Conservation (phyloP, 2,113 vertebrate species). For the Acanthochromis polyacanthus region DNA sequence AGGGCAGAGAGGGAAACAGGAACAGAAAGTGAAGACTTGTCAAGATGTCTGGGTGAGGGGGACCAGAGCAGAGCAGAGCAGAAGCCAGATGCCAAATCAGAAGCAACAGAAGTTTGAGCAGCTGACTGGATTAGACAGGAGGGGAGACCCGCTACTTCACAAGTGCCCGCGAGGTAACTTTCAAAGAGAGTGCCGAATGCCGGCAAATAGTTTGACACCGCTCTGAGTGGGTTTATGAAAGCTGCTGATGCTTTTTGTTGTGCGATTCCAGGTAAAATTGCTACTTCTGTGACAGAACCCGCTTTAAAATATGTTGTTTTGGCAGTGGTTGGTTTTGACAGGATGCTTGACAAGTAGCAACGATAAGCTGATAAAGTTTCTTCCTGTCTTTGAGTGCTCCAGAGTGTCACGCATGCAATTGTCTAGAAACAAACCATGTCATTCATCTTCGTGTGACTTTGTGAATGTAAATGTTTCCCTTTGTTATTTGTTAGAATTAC, state of each 20-base stretch:
- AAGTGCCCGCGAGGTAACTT: conserved; percentile 70
- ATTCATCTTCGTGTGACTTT: not conserved
- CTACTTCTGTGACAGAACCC: not conserved
- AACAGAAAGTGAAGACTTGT: conserved; percentile 82
- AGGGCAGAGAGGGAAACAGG: conserved; percentile 71
- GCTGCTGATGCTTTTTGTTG: conserved; percentile 24
- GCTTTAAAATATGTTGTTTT: conserved; percentile 8
- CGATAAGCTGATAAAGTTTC: conserved; percentile 23
- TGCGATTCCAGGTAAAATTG: not conserved
- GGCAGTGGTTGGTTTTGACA: conserved; percentile 35
- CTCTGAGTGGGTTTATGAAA: conserved; percentile 41
- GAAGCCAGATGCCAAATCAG: conserved; percentile 57
- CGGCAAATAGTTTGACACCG: conserved; percentile 28
- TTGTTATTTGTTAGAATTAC: not conserved
- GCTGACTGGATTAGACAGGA: conserved; percentile 63
- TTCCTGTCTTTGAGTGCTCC: conserved; percentile 20
- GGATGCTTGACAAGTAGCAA: conserved; percentile 44
- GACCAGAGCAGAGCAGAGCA: conserved; percentile 57
- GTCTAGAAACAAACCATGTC: not conserved
- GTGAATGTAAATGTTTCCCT: not conserved
- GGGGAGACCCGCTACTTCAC: conserved; percentile 53
- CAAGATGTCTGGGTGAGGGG: conserved; percentile 70
- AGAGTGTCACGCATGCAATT: not conserved
- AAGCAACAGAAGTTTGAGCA: conserved; percentile 56
- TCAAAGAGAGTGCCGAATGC: conserved; percentile 41